phyloP scores from a whole-genome alignment of 2,888 invertebrate species.

The Copidosoma aretas region DNA sequence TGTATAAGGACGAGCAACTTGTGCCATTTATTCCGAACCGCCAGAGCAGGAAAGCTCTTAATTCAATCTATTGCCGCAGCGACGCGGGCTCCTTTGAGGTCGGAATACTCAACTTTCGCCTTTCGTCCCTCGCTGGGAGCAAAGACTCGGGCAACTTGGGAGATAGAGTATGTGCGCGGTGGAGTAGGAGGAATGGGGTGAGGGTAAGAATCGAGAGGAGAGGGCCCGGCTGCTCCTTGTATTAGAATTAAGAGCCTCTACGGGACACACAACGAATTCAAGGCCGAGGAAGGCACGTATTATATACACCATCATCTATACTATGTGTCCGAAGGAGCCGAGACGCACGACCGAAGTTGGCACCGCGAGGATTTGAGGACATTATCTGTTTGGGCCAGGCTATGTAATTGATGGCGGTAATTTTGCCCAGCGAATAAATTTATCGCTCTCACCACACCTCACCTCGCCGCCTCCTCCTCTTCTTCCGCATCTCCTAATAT shows the following conservation, averaged over 20 bases:
- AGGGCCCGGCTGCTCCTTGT: slow-evolving; percentile 19
- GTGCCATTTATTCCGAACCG: not conserved
- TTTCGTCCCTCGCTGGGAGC: not conserved
- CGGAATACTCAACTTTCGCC: not conserved
- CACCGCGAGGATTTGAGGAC: slow-evolving; percentile 54
- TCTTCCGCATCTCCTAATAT: no score
- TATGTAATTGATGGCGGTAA: slow-evolving; percentile 52
- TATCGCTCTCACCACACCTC: slow-evolving; percentile 3
- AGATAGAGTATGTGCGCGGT: no score
- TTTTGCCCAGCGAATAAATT: slow-evolving; percentile 43
- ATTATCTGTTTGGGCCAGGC: slow-evolving; percentile 50
- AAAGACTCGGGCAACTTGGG: not conserved
- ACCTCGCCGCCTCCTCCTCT: no score
- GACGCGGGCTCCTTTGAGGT: not conserved
- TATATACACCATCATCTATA: no score
- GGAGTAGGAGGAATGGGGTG: not conserved
- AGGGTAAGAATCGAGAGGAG: slow-evolving; percentile 6
- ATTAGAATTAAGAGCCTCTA: slow-evolving; percentile 31
- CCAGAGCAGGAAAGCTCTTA: not conserved
- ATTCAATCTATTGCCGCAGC: not conserved
- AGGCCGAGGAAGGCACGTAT: slow-evolving; percentile 32
- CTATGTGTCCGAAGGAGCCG: slow-evolving; percentile 38
- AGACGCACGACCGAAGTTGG: slow-evolving; percentile 54
- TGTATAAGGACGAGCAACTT: not conserved
- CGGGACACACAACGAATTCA: slow-evolving; percentile 34